phyloP scores from a whole-genome alignment of 2,113 vertebrate species.

The Oreamnos americanus region DNA sequence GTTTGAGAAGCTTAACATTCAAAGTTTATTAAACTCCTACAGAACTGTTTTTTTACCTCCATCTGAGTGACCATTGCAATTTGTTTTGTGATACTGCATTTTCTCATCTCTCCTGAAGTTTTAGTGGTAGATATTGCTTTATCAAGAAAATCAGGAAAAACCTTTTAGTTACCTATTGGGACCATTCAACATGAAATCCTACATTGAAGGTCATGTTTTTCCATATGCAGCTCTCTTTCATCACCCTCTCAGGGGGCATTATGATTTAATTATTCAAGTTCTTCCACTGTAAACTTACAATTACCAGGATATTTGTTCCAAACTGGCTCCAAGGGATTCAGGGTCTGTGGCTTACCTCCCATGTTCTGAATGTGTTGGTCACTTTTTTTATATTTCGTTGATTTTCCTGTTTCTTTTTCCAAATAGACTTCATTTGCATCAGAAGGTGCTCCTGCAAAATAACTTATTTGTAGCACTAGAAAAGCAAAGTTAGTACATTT shows the following conservation, averaged over 20 bases:
- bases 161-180: not conserved
- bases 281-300: not conserved
- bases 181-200: not conserved
- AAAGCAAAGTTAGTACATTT: not conserved
- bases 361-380: not conserved
- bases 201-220: not conserved
- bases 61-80: not conserved
- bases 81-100: not conserved
- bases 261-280: not conserved
- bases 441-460: constrained; percentile 1
- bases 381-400: not conserved
- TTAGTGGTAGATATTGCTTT: not conserved
- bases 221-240: not conserved
- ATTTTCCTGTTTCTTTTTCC: not conserved
- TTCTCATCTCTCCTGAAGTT: not conserved
- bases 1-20: not conserved
- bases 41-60: not conserved
- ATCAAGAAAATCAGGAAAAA: not conserved
- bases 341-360: not conserved
- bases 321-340: not conserved
- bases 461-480: not conserved
- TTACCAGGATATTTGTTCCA: not conserved
- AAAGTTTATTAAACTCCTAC: not conserved
- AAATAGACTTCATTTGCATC: not conserved
- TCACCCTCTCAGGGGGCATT: not conserved